Evolutionary conservation across 2,888 invertebrate genomes (phyloP).

Genomic region (Ametastegia equiseti): DNA sequence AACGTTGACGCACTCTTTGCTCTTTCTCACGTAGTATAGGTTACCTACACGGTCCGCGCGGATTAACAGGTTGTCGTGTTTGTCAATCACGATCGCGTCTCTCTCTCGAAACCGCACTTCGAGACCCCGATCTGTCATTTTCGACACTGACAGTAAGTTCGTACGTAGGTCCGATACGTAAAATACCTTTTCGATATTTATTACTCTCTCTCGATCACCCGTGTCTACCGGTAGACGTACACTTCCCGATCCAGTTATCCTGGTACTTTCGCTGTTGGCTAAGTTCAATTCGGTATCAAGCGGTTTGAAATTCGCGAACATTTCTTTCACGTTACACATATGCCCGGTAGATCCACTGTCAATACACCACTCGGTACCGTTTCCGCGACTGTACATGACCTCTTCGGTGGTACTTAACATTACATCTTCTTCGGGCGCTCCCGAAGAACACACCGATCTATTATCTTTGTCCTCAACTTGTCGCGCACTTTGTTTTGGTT

Average conservation of each 20-base stretch:
- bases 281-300: background rate
- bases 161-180: background rate
- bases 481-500: background rate
- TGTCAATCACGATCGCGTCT: background rate
- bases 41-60: background rate
- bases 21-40: background rate
- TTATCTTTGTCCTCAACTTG: background rate
- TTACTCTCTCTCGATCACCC: background rate
- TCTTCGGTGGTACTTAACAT: constrained; percentile 14
- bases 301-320: background rate
- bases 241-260: constrained; percentile 44
- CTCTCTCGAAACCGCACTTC: background rate
- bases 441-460: background rate
- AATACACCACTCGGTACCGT: background rate
- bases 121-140: background rate
- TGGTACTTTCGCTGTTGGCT: constrained; percentile 23
- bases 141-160: background rate
- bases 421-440: background rate
- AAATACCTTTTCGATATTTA: background rate
- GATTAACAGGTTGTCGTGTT: background rate
- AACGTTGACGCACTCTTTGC: no score
- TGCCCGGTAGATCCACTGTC: background rate
- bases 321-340: background rate
- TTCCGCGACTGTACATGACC: background rate
- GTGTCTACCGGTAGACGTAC: background rate